A percentile compares a stretch with the other conserved stretches of the same genome.
Conservation (phyloP, 2,113 vertebrate species). For the Elanus axillaris region DNA sequence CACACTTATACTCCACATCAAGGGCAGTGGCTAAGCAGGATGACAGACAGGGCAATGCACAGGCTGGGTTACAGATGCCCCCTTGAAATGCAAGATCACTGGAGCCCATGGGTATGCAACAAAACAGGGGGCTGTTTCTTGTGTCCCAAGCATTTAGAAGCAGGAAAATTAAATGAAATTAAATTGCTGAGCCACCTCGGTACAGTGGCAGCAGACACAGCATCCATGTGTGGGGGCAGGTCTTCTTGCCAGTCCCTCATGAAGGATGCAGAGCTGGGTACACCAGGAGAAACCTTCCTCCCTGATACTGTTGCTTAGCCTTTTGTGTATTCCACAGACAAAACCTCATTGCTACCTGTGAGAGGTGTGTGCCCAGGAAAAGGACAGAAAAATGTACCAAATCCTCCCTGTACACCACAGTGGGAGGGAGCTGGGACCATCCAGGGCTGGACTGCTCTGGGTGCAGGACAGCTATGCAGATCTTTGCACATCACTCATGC, state of each 20-base stretch:
- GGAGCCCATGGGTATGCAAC: rapidly evolving
- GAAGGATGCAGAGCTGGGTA: neutral
- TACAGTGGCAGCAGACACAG: rapidly evolving
- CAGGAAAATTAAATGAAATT: neutral
- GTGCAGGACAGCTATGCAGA: rapidly evolving
- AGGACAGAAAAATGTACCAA: neutral
- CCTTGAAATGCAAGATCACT: neutral
- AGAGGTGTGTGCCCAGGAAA: neutral
- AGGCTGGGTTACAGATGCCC: neutral
- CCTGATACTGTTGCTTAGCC: neutral
- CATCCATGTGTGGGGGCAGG: rapidly evolving
- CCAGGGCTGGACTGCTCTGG: neutral
- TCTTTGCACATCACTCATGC: too few relatives aligned
- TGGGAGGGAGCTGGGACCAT: neutral
- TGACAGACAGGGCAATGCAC: rapidly evolving
- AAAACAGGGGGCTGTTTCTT: too few relatives aligned
- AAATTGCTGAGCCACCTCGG: rapidly evolving
- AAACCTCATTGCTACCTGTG: neutral
- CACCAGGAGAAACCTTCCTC: too few relatives aligned
- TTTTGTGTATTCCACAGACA: rapidly evolving
- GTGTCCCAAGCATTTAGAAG: neutral
- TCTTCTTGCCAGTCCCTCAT: neutral
- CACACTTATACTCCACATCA: rapidly evolving
- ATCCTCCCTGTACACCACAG: neutral
- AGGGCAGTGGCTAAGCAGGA: neutral